phyloP scores from a whole-genome alignment of 2,888 invertebrate genomes.

The Athalia rosae region DNA sequence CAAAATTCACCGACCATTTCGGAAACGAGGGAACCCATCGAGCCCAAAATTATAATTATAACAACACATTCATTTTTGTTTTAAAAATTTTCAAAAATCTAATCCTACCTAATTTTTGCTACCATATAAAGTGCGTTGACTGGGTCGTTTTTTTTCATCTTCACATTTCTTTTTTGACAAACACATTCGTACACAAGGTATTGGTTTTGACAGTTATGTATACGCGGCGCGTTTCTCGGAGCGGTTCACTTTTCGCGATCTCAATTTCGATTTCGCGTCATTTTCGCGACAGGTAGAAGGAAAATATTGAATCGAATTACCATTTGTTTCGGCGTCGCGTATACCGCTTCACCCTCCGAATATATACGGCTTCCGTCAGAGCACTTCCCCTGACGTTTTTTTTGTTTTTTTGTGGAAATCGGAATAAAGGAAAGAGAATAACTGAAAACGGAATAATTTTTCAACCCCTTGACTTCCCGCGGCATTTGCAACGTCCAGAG shows the following conservation, averaged over 20 bases:
- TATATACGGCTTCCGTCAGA: constrained; percentile 13
- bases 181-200: neutral
- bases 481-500: too few relatives aligned
- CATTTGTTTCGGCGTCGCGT: constrained; percentile 6
- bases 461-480: too few relatives aligned
- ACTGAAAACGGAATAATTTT: neutral
- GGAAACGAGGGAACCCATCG: too few relatives aligned
- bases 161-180: neutral
- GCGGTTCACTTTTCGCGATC: constrained; percentile 3
- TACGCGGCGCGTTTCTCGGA: neutral
- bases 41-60: too few relatives aligned
- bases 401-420: neutral
- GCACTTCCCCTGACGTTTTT: constrained; percentile 11
- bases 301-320: constrained; percentile 24
- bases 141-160: neutral
- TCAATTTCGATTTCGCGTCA: constrained; percentile 25
- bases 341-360: neutral
- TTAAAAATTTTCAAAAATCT: too few relatives aligned
- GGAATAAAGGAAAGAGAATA: too few relatives aligned
- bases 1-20: too few relatives aligned
- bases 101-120: too few relatives aligned
- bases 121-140: neutral
- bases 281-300: constrained; percentile 2
- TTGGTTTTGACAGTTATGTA: neutral
- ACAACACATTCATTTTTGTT: too few relatives aligned